These are phyloP conservation scores for Leptodirus hochenwartii DNA, from an alignment of 2,888 invertebrate genomes.

Conservation along the genomic window DNA sequence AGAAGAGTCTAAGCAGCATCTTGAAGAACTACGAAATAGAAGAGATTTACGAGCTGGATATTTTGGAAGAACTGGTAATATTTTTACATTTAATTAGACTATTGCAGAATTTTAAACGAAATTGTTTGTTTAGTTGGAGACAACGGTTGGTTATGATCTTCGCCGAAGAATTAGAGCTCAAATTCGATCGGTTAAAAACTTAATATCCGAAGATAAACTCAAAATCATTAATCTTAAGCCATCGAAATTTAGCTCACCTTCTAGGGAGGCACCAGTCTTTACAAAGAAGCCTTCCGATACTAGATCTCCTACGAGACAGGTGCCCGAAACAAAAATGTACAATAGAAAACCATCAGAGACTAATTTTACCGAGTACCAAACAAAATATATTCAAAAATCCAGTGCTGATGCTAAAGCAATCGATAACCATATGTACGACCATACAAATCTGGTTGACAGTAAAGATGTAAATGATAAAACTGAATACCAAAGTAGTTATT, in stretches of 20 bases:
- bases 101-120: no score
- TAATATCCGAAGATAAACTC: slow-evolving; percentile 25
- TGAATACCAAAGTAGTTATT: slow-evolving; percentile 16
- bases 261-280: no score
- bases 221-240: slow-evolving; percentile 15
- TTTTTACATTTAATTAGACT: no score
- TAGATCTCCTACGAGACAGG: background rate
- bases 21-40: slow-evolving; percentile 39
- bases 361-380: slow-evolving; percentile 13
- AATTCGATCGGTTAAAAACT: slow-evolving; percentile 52
- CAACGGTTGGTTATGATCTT: slow-evolving; percentile 58
- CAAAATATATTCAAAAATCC: slow-evolving; percentile 11
- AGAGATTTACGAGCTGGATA: slow-evolving; percentile 49
- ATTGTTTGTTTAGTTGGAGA: slow-evolving; percentile 57
- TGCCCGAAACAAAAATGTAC: background rate
- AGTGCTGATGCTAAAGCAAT: slow-evolving; percentile 13
- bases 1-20: slow-evolving; percentile 15
- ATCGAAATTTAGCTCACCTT: no score
- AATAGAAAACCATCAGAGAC: slow-evolving; percentile 19
- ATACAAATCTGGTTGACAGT: slow-evolving; percentile 11
- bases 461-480: slow-evolving; percentile 9
- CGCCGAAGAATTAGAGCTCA: slow-evolving; percentile 59
- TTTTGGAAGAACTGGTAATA: slow-evolving; percentile 54
- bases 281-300: no score
- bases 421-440: slow-evolving; percentile 13